These are phyloP conservation scores for Scaptomyza caliginosa DNA, from an alignment of 2,888 invertebrate genomes.

Conservation along the genomic window DNA sequence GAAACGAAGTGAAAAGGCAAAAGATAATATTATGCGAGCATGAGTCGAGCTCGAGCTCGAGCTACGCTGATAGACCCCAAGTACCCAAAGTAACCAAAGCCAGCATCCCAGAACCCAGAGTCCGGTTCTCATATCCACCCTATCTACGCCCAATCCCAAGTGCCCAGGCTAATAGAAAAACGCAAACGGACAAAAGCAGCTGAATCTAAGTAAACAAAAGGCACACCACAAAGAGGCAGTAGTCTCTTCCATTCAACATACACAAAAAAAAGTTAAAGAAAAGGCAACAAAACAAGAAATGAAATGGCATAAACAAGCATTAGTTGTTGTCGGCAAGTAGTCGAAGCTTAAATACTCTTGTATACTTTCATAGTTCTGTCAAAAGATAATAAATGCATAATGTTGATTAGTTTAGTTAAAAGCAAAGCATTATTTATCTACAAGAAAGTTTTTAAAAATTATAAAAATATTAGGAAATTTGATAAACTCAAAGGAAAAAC, in stretches of 20 bases:
- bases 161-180: constrained; percentile 57
- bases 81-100: constrained; percentile 17
- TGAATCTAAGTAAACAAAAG: constrained; percentile 50
- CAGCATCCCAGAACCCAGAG: constrained; percentile 2
- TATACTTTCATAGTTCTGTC: background rate
- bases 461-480: background rate
- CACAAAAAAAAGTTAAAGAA: constrained; percentile 20
- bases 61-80: constrained; percentile 15
- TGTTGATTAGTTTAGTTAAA: too few species aligned
- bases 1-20: constrained; percentile 61
- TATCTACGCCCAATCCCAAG: constrained; percentile 7
- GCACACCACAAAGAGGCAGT: constrained; percentile 22
- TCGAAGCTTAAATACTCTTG: constrained; percentile 2
- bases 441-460: background rate
- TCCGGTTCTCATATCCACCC: background rate
- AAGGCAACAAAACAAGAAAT: constrained; percentile 2
- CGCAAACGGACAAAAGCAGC: constrained; percentile 42
- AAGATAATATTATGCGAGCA: constrained; percentile 74
- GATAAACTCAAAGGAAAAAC: background rate
- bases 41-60: constrained; percentile 20
- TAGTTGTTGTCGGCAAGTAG: background rate
- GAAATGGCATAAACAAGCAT: background rate
- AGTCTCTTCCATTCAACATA: constrained; percentile 10
- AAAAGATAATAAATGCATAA: background rate
- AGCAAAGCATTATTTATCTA: too few species aligned